Base-by-base conservation (phyloP, 37 sponge, comb jelly and placozoan species). In the Eunapius fragilis region DNA sequence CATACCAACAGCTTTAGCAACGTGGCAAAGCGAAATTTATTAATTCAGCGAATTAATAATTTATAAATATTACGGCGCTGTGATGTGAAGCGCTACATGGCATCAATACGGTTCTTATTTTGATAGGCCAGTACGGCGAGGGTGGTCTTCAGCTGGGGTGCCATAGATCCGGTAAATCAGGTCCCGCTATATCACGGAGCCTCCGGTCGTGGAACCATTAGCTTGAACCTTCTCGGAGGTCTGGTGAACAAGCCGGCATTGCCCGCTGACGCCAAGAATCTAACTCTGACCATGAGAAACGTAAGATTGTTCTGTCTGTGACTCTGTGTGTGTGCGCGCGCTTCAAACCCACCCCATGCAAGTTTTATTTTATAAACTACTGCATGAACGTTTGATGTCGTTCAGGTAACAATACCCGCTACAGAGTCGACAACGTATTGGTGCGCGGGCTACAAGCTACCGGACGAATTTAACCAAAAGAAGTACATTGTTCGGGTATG, bases 401-500 rank as follows among this genome's bases (percentile, higher is more conserved):
- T 13, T 19, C 22, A 86, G 91, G 49, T 90, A 67, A 33, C 32
- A 17, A 83, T 91, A 35, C 91, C 91, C n/a, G n/a, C n/a, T 19
- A n/a, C 23, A 25, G 74, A 26, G 27, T 84, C 77, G 68, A 91
- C 91, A 22, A 86, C 91, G 41, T 91, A 91, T 86, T 91, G 84
- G 82, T 91, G 91, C 77, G 50, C 72, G 48, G 87, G 82, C 7
- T 58, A 79, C 27, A 49, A 69, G 30, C 83, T 86, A 2, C 86
- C 86, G 23, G 71, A 49, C 24, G 71, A 75, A 30, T 38, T 91
- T 37, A 80, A 37, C 5, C 35, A 77, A 22, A 69, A 22, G 31
- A 38, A 27, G 24, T 87, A 87, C 41, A 78, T 91, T 72, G 78
- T 73, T 19, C 37, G 31, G 74, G 91, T 91, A 78, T 22, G n/a